Conservation (phyloP, 1,140 invertebrate species). For the Pentalonia nigronervosa region DNA sequence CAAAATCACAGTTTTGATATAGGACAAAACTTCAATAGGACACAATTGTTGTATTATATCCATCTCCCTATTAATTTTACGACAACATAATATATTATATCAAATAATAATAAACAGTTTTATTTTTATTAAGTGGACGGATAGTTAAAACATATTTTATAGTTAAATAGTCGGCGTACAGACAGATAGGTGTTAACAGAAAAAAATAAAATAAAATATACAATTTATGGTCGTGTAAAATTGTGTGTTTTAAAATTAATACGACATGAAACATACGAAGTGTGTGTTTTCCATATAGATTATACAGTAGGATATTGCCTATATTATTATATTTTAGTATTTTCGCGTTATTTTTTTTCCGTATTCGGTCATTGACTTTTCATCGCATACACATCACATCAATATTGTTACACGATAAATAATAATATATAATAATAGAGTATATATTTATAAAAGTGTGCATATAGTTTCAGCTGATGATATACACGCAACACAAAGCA, state of each 20-base stretch:
- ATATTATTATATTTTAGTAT: background rate
- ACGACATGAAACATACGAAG: background rate
- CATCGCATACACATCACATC: background rate
- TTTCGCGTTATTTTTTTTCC: background rate
- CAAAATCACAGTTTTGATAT: background rate
- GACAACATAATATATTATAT: background rate
- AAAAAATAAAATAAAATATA: background rate
- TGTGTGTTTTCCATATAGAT: background rate
- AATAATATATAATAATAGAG: background rate
- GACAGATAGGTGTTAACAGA: background rate
- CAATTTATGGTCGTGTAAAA: background rate
- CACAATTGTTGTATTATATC: background rate
- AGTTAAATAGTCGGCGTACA: background rate
- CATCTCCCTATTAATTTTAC: background rate
- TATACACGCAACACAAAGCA: background rate
- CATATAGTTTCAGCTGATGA: background rate
- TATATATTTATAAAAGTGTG: background rate
- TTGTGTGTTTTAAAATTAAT: background rate
- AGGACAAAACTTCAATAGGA: background rate
- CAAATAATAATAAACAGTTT: background rate
- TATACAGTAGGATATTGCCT: background rate
- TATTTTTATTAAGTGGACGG: background rate
- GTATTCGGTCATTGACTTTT: background rate
- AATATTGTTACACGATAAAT: background rate
- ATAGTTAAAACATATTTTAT: conserved; percentile 1